phyloP scores from a whole-genome alignment of 1,140 invertebrate genomes.

The Polypedilum vanderplanki region DNA sequence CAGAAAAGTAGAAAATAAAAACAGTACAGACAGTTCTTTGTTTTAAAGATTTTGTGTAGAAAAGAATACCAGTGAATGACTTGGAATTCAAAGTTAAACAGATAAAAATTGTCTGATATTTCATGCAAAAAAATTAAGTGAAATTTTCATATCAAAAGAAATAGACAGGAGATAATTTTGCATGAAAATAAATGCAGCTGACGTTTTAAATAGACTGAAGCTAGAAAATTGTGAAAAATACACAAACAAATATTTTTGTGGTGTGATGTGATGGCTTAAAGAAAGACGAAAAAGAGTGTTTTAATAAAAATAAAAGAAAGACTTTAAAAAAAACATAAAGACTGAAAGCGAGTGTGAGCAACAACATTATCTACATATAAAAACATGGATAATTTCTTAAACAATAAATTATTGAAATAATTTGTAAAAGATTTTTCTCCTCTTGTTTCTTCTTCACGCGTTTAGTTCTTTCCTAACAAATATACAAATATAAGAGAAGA shows the following conservation, averaged over 20 bases:
- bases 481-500: too few species aligned
- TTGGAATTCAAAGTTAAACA: too few species aligned
- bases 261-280: background rate
- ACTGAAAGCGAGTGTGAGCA: background rate
- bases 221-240: background rate
- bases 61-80: background rate
- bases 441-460: conserved; percentile 13
- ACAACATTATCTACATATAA: background rate
- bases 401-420: conserved; percentile 29
- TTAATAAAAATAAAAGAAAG: background rate
- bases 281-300: background rate
- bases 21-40: too few species aligned
- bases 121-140: background rate
- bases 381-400: conserved; percentile 28
- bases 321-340: background rate
- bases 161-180: background rate
- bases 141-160: background rate
- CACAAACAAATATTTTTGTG: background rate
- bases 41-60: too few species aligned
- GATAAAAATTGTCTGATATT: background rate
- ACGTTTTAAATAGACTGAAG: background rate
- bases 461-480: background rate
- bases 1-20: too few species aligned
- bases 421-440: conserved; percentile 1
- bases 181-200: background rate